Base-by-base conservation (phyloP, 2,888 invertebrate genomes). In the Plebejus anna region DNA sequence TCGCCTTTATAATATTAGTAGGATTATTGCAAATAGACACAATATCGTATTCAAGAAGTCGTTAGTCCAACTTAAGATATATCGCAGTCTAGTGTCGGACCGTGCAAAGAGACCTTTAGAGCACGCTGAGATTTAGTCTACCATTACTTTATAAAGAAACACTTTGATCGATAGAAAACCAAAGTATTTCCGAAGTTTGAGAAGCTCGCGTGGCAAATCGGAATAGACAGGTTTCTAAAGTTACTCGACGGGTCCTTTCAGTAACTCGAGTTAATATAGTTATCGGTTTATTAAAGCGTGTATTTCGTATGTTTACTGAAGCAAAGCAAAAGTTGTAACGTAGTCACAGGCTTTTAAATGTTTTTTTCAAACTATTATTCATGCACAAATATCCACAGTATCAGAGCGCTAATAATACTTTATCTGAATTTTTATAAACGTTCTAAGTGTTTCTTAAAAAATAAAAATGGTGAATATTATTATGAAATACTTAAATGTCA, bases 241-340 rank as follows among this genome's bases (percentile, higher is more conserved):
- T 61, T 61, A 61, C 9, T 9, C 28, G 28, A 28, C 61, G n/a
- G 1, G 6, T 59, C 59, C 61, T 61, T 61, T 61, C 32, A 66
- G 66, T 66, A 66, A 32, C 66, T 66, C 13, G 32, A 13, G 66
- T 36, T 66, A 66, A 66, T 66, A 66, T 16, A 66, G 32, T 66
- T 66, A 66, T 66, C 32, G 32, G 66, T 36, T 32, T 32, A 32
- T 32, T 32, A 32, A 66, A 66, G 32, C 32, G 13, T 66, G 32
- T 32, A 28, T 9, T 28, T 28, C 2, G 28, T 28, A 32, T 66
- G 66, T 66, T 11, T 66, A 66, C 28, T 66, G 1, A 61, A 61
- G 28, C 9, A 0, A 1, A 22, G 28, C 22, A 0, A 1, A 22
- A 22, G 6, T 59, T 22, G 2, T 22, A 59, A 22, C 59, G 59